A percentile compares a stretch with the other conserved stretches of the same genome.
phyloP scores from a whole-genome alignment of 2,797 vertebrate genomes.

The Pseudopleuronectes americanus region DNA sequence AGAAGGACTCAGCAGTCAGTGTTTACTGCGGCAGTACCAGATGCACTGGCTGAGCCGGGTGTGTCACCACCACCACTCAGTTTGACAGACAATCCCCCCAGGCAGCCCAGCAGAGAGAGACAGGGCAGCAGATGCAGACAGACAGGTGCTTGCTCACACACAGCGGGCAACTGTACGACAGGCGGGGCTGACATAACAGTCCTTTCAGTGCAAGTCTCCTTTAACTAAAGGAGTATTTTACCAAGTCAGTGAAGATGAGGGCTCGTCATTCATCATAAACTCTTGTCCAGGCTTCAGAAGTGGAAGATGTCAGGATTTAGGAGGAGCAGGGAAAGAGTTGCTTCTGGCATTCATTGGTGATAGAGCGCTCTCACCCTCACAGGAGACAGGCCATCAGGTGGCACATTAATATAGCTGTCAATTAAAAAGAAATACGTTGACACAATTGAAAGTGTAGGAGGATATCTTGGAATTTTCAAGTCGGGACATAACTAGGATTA shows the following conservation, averaged over 20 bases:
- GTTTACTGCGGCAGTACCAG: too few species aligned
- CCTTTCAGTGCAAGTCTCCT: constrained; percentile 16
- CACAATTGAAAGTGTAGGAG: too few species aligned
- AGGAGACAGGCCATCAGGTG: constrained; percentile 3
- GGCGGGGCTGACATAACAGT: constrained; percentile 22
- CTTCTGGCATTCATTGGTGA: constrained; percentile 14
- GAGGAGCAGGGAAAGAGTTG: constrained; percentile 14
- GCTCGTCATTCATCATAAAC: constrained; percentile 27
- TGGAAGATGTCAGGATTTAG: constrained; percentile 22
- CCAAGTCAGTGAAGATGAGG: constrained; percentile 18
- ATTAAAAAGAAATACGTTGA: too few species aligned
- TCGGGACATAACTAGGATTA: too few species aligned
- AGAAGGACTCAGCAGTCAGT: too few species aligned
- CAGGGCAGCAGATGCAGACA: constrained; percentile 39
- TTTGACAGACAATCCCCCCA: too few species aligned
- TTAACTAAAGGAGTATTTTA: too few species aligned
- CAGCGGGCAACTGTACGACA: constrained; percentile 11
- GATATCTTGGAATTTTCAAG: too few species aligned
- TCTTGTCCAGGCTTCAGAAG: constrained; percentile 13
- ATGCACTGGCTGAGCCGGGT: too few species aligned
- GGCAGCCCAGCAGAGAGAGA: constrained; percentile 24
- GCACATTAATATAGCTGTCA: too few species aligned
- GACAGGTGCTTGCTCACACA: constrained; percentile 34
- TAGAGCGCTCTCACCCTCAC: constrained; percentile 5
- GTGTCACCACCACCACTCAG: too few species aligned